A percentile compares a stretch with the other conserved stretches of the same genome.
Conservation (phyloP, 2,113 vertebrate genomes). For the Chunga burmeisteri region DNA sequence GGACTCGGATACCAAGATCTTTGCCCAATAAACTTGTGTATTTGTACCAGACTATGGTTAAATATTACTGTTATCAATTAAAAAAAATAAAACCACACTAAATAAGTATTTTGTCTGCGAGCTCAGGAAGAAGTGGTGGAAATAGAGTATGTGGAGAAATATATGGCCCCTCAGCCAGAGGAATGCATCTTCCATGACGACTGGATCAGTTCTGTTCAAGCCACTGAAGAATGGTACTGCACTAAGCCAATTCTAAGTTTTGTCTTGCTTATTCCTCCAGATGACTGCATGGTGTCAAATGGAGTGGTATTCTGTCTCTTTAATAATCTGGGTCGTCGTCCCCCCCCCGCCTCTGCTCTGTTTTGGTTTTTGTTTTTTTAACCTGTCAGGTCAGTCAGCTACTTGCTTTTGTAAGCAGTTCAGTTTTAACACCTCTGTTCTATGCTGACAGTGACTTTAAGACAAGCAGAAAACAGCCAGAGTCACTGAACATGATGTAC, state of each 20-base stretch:
- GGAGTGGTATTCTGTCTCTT: not conserved
- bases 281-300: not conserved
- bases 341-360: not conserved
- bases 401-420: not conserved
- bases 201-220: conserved; percentile 94
- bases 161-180: conserved; percentile 91
- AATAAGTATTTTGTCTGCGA: conserved; percentile 20
- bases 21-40: not conserved
- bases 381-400: not conserved
- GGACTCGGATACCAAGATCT: not conserved
- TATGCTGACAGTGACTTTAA: not conserved
- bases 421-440: not conserved
- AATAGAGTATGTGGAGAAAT: conserved; percentile 92
- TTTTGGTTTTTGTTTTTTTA: not conserved
- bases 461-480: not conserved
- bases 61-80: not conserved
- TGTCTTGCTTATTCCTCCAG: not conserved
- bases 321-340: not conserved
- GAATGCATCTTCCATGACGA: conserved; percentile 97
- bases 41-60: not conserved
- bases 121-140: conserved; percentile 95
- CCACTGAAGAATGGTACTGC: conserved; percentile 88
- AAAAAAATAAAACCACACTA: not conserved
- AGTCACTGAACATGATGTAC: not conserved
- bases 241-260: not conserved